Base-by-base conservation (phyloP, 2,113 vertebrate species). In the Chionis minor region DNA sequence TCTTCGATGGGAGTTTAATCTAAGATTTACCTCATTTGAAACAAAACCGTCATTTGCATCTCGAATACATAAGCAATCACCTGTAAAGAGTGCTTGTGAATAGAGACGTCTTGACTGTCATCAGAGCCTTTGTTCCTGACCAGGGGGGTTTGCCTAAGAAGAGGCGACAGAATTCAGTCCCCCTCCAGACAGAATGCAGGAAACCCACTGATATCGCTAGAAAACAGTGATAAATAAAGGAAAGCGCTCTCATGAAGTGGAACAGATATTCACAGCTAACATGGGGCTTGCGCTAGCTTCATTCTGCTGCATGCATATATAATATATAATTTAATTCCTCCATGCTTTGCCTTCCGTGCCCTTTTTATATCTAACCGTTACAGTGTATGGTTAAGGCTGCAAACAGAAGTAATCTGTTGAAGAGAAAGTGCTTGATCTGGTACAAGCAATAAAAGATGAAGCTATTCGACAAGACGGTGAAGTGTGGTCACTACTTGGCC, bases 11-110 rank as follows among this genome's bases (percentile, higher is more conserved):
- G 89, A 95, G 86, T 95, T 95, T 96, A 92, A 95, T 95, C 92
- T 96, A 90, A 95, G 89, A 95, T 96, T 95, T 92, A 92, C 89
- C 92, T 94, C 85, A 90, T 95, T 94, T 90, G 84, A 95, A 94
- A 94, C 94, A 95, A 97, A 94, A 71, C 65, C 10, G 1, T 74
- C 71, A 73, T 93, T 94, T 94, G 67, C 88, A 86, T 94, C 69
- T 79, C 69, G 91, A 94, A 92, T 56, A 71, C 83, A 79, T 84
- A 81, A 89, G 61, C 47, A 69, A 89, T 95, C 96, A 96, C 95
- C 90, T 96, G 90, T 81, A 93, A 96, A 92, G 85, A 86, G 88
- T 55, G 72, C 61, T 84, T 54, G 70, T 86, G 86, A 95, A 84
- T 79, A 69, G 78, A 95, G 90, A 94, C 5, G 2, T 77, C 63